phyloP scores from a whole-genome alignment of 2,888 invertebrate species.

The Digitonthophagus gazella region DNA sequence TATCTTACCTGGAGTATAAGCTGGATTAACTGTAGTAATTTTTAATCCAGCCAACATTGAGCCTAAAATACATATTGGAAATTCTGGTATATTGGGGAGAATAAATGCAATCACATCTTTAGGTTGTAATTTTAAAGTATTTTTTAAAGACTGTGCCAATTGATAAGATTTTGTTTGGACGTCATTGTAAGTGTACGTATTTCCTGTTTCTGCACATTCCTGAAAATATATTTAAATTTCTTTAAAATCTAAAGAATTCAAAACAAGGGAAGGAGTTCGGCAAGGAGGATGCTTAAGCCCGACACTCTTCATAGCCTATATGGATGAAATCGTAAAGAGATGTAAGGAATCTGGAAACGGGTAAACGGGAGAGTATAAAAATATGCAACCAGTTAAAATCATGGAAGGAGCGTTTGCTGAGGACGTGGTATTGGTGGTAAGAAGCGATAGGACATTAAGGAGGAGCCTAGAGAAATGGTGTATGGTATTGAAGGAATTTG shows the following conservation, averaged over 20 bases:
- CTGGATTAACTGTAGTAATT: constrained; percentile 72
- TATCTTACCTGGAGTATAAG: constrained; percentile 55
- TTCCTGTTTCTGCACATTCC: constrained; percentile 72
- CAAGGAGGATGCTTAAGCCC: too few species aligned
- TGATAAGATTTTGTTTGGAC: constrained; percentile 62
- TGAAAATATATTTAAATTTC: constrained; percentile 42
- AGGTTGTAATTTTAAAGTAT: constrained; percentile 62
- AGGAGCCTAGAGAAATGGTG: too few species aligned
- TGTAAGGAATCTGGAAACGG: too few species aligned
- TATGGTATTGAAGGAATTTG: too few species aligned
- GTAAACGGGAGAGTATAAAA: too few species aligned
- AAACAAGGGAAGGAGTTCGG: too few species aligned
- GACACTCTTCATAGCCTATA: too few species aligned
- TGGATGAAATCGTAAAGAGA: too few species aligned
- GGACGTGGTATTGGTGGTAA: too few species aligned
- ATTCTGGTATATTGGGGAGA: constrained; percentile 76
- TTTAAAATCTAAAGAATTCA: background rate
- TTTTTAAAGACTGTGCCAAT: constrained; percentile 56
- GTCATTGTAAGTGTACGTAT: constrained; percentile 70
- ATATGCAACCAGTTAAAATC: too few species aligned
- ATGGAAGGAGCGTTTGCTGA: too few species aligned
- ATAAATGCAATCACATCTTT: constrained; percentile 70
- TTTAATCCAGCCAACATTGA: constrained; percentile 67
- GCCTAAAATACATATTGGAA: constrained; percentile 64
- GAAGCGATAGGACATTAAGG: too few species aligned